Base-by-base conservation (phyloP, 2,797 vertebrate species). In the Cossypha polioptera region DNA sequence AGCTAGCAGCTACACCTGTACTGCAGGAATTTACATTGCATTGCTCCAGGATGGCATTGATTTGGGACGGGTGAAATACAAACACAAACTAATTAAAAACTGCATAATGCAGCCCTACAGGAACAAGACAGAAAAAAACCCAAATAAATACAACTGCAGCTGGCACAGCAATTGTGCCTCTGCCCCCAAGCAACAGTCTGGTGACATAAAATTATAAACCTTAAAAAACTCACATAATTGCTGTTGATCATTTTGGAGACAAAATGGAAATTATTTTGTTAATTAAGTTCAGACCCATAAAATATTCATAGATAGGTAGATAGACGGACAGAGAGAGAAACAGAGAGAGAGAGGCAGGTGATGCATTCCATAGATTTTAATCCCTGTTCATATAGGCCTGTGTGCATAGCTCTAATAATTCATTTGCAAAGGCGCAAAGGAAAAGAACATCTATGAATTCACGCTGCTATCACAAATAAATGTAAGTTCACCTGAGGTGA, bases 1-100 rank as follows among this genome's bases (percentile, higher is more conserved):
- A 96, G 98, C 97, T 97, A 96, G 97, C 97, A 96, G 98, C 97
- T 97, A 98, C 98, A 98, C 98, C 98, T 98, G 98, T 98, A 98
- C 98, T 97, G 97, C 76, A 97, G 95, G 97, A 97, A 98, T 98
- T 98, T 98, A 98, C 98, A 97, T 97, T 95, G 95, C 97, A 97
- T 97, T 97, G 98, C 98, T 98, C 95, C 84, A 91, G 97, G 98
- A 98, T 97, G 97, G 96, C 97, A 96, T 97, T 98, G 98, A 98
- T 98, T 98, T 97, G 97, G 98, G 97, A 97, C 71, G 97, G 97
- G 97, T 97, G 97, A 98, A 97, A 97, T 94, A 96, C 96, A 97
- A 98, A 97, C 97, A 97, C 97, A 97, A 98, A 98, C 97, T 98
- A 98, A 98, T 98, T 98, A 98, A 98, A 98, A 98, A 97, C 90